Percentiles rank a stretch among this genome's conserved stretches.
phyloP scores from a whole-genome alignment of 2,888 invertebrate genomes.

The Pachydiplax longipennis region DNA sequence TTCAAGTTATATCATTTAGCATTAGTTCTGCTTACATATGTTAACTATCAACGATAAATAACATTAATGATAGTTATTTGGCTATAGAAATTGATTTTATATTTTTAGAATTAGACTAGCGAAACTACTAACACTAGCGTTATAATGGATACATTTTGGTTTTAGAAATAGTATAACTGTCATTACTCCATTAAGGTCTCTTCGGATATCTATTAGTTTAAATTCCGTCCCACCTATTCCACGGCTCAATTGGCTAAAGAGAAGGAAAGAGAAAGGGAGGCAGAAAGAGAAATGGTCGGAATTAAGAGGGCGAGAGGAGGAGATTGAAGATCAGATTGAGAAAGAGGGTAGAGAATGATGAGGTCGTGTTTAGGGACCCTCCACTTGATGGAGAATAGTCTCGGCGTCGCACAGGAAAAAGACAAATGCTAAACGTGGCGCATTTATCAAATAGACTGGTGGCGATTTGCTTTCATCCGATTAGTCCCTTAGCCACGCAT shows the following conservation, averaged over 20 bases:
- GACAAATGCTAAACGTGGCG: not conserved
- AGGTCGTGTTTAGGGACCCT: not conserved
- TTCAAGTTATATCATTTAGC: no score
- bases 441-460: constrained; percentile 1
- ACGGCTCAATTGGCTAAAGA: not conserved
- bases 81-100: no score
- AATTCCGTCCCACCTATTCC: no score
- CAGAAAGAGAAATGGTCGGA: not conserved
- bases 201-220: no score
- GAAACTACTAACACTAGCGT: no score
- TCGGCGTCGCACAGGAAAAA: not conserved
- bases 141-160: no score
- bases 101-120: no score
- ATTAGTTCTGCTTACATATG: no score
- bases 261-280: not conserved
- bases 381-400: not conserved
- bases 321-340: not conserved
- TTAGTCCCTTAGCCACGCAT: not conserved
- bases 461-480: constrained; percentile 1
- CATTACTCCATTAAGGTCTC: no score
- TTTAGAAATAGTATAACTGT: no score
- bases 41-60: no score
- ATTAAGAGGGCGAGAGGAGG: not conserved
- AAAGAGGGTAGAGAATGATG: not conserved
- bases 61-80: no score